Conservation (phyloP, 2,113 vertebrate species). For the Salvelinus alpinus region DNA sequence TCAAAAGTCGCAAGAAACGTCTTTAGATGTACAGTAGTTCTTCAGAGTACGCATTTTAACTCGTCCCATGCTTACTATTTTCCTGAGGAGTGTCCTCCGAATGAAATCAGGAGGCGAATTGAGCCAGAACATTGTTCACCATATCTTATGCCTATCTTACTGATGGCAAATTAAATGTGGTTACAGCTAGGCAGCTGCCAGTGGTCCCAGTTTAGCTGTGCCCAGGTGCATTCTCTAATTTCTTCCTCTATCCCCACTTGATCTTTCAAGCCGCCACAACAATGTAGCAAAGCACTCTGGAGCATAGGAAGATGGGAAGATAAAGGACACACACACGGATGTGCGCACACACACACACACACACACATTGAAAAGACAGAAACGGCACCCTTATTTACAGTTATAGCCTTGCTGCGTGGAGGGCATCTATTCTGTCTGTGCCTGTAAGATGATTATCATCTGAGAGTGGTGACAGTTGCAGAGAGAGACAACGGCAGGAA, state of each 20-base stretch:
- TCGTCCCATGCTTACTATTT: no score
- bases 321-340: not conserved
- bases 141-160: no score
- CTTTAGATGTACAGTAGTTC: no score
- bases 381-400: slow-evolving; percentile 49
- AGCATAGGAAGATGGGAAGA: not conserved
- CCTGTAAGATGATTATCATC: slow-evolving; percentile 33
- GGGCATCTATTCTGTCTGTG: slow-evolving; percentile 35
- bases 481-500: slow-evolving; percentile 20
- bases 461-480: slow-evolving; percentile 29
- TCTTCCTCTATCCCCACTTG: not conserved
- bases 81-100: no score
- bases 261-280: slow-evolving; percentile 30
- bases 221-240: no score
- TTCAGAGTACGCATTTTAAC: no score
- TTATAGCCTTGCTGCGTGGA: slow-evolving; percentile 38
- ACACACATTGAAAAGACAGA: slow-evolving; percentile 18
- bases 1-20: no score
- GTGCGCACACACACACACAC: not conserved
- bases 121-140: no score
- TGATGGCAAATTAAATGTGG: no score
- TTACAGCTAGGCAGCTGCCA: no score
- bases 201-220: no score
- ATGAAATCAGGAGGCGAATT: no score
- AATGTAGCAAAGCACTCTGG: slow-evolving; percentile 23